These are phyloP conservation scores for Apostichopus californicus DNA, from an alignment of 35 echinoderm and acorn worm genomes.

Conservation along the genomic window DNA sequence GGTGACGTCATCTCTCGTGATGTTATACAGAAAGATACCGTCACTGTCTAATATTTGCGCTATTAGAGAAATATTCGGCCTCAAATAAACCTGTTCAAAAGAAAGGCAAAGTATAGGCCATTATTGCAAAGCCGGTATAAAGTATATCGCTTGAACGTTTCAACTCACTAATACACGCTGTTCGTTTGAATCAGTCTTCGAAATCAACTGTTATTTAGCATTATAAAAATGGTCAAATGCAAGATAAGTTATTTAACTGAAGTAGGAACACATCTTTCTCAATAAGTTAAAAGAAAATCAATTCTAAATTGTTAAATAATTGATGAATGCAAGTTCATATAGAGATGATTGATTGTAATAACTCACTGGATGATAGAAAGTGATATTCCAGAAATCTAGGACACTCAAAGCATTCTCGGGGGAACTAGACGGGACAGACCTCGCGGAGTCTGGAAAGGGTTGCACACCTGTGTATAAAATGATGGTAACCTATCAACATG, in stretches of 20 bases:
- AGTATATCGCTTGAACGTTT: no score
- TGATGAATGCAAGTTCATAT: no score
- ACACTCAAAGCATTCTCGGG: conserved; percentile 17
- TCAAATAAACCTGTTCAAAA: background rate
- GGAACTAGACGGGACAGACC: conserved; percentile 27
- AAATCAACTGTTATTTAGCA: no score
- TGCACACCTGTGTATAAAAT: background rate
- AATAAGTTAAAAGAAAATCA: no score
- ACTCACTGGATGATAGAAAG: conserved; percentile 37
- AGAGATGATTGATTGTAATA: background rate
- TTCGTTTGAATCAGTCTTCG: background rate
- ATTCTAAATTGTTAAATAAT: no score
- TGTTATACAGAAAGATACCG: background rate
- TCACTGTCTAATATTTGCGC: conserved; percentile 31
- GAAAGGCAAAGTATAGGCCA: no score
- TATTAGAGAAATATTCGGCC: background rate
- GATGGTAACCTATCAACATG: no score
- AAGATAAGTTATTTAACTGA: background rate
- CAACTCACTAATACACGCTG: no score
- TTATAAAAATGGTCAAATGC: no score
- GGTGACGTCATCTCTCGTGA: conserved; percentile 27
- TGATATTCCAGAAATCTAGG: conserved; percentile 48
- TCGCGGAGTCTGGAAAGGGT: conserved; percentile 18
- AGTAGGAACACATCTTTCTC: background rate
- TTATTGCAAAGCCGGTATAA: no score